Evolutionary conservation across 2,888 invertebrate species (phyloP), one percentile per base, ranked within the genome.

Genomic region (Neoascia interrupta): DNA sequence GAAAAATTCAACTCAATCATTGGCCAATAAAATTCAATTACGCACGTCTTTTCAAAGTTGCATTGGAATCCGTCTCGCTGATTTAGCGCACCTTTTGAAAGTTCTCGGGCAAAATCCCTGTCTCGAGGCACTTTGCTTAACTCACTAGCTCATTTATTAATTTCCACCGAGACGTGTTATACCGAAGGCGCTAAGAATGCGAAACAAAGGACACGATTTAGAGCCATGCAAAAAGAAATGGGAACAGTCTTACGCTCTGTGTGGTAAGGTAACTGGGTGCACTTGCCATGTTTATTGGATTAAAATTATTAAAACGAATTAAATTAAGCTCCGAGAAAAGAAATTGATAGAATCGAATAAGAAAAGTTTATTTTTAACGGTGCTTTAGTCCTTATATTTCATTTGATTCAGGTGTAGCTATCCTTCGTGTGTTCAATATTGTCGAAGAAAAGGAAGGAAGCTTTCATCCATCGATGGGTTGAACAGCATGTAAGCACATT

Each of bases 21-120:
- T 53, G 53, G 41, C 51, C 41, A 41, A 63, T 61, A 11, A 34
- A 63, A 63, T 53, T 34, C 31, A 43, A 53, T 53, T 53, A 51
- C 41, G 5, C 16, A n/a, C 16, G 23, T 41, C 31, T 21, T 34
- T 37, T n/a, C 21, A 19, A 3, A n/a, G 23, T 10, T n/a, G n/a
- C n/a, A n/a, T n/a, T n/a, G n/a, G n/a, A n/a, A n/a, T n/a, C n/a
- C n/a, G n/a, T n/a, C n/a, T n/a, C n/a, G n/a, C n/a, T n/a, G n/a
- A n/a, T n/a, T n/a, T n/a, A n/a, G n/a, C n/a, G n/a, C n/a, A n/a
- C 10, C 36, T 15, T 37, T 19, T 37, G 23, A 19, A 23, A 23
- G 23, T 5, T 23, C 5, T 18, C 6, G 2, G 41, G 28, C 31
- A 10, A 6, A n/a, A 13, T n/a, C 5, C 16, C 26, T 21, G 16